Evolutionary conservation across 2,113 vertebrate species (phyloP), one percentile per base, ranked within the genome.

Genomic region (Cavia porcellus): DNA sequence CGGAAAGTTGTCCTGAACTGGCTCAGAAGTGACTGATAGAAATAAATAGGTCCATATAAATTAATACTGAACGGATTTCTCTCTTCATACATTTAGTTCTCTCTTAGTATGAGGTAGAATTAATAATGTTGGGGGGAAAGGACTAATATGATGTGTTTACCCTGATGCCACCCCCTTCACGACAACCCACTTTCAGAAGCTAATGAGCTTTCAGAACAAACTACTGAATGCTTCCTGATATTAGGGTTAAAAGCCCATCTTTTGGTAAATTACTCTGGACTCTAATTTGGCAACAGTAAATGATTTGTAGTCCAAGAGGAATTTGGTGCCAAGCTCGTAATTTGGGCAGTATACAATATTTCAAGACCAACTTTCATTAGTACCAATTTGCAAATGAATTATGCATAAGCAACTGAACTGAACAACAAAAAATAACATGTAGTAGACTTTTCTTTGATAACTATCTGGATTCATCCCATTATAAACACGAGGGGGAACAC

Each of bases 301-400:
- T 95, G 86, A 97, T 97, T 97, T 97, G 97, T 91, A 89, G 86
- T 97, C 94, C 97, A 98, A 97, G 70, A 92, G 95, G 91, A 89
- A 97, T 96, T 97, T 96, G 94, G 92, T 97, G 96, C 97, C 98
- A 98, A 97, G 61, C 66, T 96, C 83, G 91, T 97, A 96, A 96
- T 97, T 97, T 97, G 92, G 94, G 79, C 89, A 93, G 57, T 96
- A 96, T 92, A 97, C 83, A 96, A 90, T 97, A 97, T 97, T 97
- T 97, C 97, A 94, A 97, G 92, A 98, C 86, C 86, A 97, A 98
- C 96, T 97, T 98, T 97, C 96, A 97, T 97, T 98, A 98, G 94
- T 86, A 98, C 96, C 95, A 96, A 96, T 96, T 98, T 97, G 96
- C 80, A 97, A 95, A 96, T 97, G 96, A 97, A 94, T 98, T 96